Conservation (phyloP, 2,113 vertebrate species). For the Amphilophus citrinellus region DNA sequence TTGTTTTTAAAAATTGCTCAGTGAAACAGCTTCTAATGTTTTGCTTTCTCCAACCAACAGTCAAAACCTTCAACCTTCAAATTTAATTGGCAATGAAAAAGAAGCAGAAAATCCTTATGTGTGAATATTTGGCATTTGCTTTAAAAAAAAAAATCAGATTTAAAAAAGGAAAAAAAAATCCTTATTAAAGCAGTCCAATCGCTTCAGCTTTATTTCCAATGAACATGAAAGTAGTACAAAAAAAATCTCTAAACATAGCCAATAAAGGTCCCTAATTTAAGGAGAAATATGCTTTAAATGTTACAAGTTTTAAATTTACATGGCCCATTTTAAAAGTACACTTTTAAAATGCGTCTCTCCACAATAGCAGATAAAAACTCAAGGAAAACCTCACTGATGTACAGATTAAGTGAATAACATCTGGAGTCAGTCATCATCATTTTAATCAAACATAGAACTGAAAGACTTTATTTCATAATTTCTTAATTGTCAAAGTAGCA, state of each 20-base stretch:
- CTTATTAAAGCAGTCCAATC: background rate
- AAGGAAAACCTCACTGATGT: background rate
- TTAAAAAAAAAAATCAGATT: background rate
- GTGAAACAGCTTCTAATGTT: background rate
- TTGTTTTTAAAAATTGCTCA: background rate
- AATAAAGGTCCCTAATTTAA: background rate
- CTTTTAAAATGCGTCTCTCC: background rate
- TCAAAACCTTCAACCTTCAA: background rate
- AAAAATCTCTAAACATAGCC: background rate
- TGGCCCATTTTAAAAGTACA: background rate
- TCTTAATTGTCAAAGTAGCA: background rate
- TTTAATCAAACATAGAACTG: background rate
- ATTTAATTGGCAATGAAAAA: background rate
- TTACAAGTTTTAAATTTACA: background rate
- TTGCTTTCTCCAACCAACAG: background rate
- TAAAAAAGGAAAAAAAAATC: background rate
- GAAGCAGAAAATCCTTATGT: background rate
- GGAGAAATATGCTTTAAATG: background rate
- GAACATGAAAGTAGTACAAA: background rate
- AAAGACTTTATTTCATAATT: background rate
- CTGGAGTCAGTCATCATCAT: background rate
- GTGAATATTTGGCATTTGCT: background rate
- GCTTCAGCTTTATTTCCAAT: background rate
- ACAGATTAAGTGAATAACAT: background rate
- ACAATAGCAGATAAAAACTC: background rate